phyloP scores from a whole-genome alignment of 2,797 vertebrate genomes.

The Prunella strophiata region DNA sequence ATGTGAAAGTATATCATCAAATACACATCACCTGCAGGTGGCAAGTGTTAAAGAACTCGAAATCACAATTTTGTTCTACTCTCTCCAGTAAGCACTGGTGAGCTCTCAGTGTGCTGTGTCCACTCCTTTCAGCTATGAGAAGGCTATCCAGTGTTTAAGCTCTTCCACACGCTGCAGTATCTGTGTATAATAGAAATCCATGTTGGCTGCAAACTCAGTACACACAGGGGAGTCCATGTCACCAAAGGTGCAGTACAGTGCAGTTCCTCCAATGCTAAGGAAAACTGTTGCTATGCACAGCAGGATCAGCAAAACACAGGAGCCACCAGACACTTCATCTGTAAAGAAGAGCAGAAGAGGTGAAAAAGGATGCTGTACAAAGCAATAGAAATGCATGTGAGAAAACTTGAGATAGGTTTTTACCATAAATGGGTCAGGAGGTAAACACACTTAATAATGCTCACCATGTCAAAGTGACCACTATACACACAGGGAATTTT shows the following conservation, averaged over 20 bases:
- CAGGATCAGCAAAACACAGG: constrained; percentile 90
- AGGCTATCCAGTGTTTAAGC: constrained; percentile 84
- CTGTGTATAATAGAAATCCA: constrained; percentile 89
- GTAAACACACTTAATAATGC: neutral
- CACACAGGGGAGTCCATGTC: constrained; percentile 90
- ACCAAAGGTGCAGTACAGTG: constrained; percentile 91
- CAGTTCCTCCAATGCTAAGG: constrained; percentile 92
- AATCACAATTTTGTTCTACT: constrained; percentile 13
- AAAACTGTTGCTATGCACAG: constrained; percentile 92
- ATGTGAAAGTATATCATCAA: neutral
- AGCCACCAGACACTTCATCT: constrained; percentile 91
- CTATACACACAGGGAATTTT: neutral
- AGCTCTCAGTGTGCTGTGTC: neutral
- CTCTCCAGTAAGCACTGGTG: constrained; percentile 5
- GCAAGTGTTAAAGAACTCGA: constrained; percentile 46
- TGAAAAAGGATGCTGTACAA: neutral
- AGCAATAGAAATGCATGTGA: neutral
- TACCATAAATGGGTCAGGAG: neutral
- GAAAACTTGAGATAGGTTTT: neutral
- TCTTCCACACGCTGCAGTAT: constrained; percentile 81
- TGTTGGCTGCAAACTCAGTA: constrained; percentile 89
- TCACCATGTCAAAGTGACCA: neutral
- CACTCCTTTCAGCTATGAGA: constrained; percentile 74
- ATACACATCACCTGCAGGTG: constrained; percentile 15
- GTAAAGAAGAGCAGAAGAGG: constrained; percentile 48